Evolutionary conservation across 1,140 invertebrate species (phyloP).

Genomic region (Elysia chlorotica): DNA sequence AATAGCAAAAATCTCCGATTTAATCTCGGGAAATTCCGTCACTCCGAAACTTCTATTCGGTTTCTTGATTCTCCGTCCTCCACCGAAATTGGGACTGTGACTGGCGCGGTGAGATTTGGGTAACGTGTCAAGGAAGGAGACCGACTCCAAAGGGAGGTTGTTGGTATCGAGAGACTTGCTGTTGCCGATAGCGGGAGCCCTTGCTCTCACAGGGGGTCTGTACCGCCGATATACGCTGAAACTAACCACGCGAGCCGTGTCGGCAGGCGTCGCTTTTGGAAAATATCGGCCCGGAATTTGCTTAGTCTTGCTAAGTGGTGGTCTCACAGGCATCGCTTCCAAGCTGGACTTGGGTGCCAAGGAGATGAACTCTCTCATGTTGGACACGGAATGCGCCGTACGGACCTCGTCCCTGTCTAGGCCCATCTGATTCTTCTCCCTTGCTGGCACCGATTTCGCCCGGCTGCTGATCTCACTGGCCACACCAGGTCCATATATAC

Average conservation of each 20-base stretch:
- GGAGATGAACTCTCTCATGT: not conserved
- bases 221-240: not conserved
- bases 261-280: constrained; percentile 13
- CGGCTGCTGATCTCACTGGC: not conserved
- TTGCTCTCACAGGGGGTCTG: not conserved
- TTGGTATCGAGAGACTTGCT: not conserved
- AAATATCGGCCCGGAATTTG: constrained; percentile 24
- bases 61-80: too few relatives aligned
- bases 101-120: too few relatives aligned
- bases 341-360: constrained; percentile 1
- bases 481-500: constrained; percentile 1
- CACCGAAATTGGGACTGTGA: too few relatives aligned
- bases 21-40: constrained; percentile 3
- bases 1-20: constrained; percentile 24
- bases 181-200: not conserved
- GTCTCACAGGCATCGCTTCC: constrained; percentile 14
- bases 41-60: not conserved
- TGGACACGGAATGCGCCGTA: constrained; percentile 4
- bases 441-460: not conserved
- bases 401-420: not conserved
- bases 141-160: not conserved
- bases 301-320: constrained; percentile 7
- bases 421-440: not conserved
- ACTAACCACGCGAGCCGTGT: not conserved
- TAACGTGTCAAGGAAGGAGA: constrained; percentile 12